Conservation (phyloP, 2,113 vertebrate genomes). For the Irena cyanogastra region DNA sequence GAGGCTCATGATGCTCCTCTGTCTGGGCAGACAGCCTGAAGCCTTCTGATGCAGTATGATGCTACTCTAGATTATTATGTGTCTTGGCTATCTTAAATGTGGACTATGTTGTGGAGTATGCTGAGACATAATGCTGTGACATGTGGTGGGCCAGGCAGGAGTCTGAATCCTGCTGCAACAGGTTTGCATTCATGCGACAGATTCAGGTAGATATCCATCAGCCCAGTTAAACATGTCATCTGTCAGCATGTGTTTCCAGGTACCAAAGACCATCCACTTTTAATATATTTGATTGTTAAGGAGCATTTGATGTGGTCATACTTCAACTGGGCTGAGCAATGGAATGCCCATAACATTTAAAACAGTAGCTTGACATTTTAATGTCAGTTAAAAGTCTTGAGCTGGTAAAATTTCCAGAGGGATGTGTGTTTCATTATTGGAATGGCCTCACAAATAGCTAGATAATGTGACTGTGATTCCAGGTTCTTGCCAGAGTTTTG, state of each 20-base stretch:
- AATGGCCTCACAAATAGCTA: not conserved
- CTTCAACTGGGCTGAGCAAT: constrained; percentile 13
- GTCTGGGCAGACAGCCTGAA: no score
- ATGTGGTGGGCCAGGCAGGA: no score
- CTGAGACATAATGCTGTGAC: no score
- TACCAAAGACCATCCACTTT: constrained; percentile 42
- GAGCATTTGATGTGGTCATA: constrained; percentile 39
- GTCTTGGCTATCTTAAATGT: no score
- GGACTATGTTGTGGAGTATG: no score
- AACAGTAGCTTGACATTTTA: constrained; percentile 64
- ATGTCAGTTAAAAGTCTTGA: constrained; percentile 66
- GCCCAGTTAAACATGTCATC: not conserved
- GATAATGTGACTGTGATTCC: not conserved
- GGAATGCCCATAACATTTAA: constrained; percentile 57
- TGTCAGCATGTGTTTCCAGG: not conserved
- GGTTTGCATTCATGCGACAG: not conserved
- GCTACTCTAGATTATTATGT: no score
- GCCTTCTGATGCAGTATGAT: no score
- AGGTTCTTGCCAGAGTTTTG: not conserved
- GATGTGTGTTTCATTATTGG: not conserved
- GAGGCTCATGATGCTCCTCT: no score
- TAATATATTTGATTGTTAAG: constrained; percentile 45
- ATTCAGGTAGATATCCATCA: not conserved
- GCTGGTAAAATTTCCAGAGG: not conserved
- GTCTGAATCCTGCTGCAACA: no score